A percentile compares a stretch with the other conserved stretches of the same genome.
Evolutionary conservation across 2,888 invertebrate species (phyloP).

Genomic region (Mesoligia furuncula): DNA sequence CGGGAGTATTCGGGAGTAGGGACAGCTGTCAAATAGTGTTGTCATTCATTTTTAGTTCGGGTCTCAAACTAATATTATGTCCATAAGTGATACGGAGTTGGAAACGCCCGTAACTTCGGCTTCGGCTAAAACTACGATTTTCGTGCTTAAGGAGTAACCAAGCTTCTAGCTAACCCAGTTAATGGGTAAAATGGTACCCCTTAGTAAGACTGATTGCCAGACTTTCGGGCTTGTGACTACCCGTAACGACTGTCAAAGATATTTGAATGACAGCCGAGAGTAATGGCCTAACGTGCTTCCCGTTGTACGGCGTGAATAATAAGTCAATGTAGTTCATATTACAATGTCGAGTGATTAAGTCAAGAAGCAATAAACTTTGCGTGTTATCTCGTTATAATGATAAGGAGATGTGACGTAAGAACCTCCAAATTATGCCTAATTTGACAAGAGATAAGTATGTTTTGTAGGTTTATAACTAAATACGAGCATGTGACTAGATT

Average conservation of each 20-base stretch:
- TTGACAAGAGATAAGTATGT: conserved; percentile 21
- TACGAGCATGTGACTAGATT: conserved; percentile 7
- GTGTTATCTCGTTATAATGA: conserved; percentile 29
- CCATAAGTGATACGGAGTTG: too few species aligned
- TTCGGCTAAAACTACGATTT: too few species aligned
- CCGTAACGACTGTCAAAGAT: not conserved
- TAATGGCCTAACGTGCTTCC: not conserved
- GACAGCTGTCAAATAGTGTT: too few species aligned
- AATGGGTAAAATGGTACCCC: too few species aligned
- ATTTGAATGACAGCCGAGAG: not conserved
- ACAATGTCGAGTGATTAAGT: conserved; percentile 53
- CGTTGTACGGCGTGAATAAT: not conserved
- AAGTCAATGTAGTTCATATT: conserved; percentile 45
- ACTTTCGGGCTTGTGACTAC: not conserved
- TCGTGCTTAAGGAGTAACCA: not conserved
- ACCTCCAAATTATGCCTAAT: conserved; percentile 34
- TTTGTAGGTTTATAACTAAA: conserved; percentile 15
- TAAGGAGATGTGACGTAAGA: conserved; percentile 41
- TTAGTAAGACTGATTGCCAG: not conserved
- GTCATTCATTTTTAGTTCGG: too few species aligned
- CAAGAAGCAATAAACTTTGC: conserved; percentile 52
- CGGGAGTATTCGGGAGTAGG: too few species aligned
- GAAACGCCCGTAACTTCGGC: too few species aligned
- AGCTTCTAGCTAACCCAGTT: not conserved
- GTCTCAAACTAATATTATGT: too few species aligned